Evolutionary conservation across 2,888 invertebrate species (phyloP), one percentile per base, ranked within the genome.

Genomic region (Proisotoma minuta): DNA sequence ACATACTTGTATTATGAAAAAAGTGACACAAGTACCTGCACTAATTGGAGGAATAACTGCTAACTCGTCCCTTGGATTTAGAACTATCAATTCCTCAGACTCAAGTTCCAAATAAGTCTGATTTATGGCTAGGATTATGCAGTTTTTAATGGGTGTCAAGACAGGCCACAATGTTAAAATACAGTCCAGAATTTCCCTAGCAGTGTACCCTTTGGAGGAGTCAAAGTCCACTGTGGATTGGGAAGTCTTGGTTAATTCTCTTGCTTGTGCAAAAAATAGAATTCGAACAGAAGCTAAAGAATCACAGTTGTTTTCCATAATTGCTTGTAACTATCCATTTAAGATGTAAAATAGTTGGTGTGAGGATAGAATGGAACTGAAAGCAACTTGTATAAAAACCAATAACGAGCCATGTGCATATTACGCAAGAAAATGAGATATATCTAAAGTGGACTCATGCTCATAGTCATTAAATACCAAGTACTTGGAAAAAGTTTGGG

Each of bases 41-140:
- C 95, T 95, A 56, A 97, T 81, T 0, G 96, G 96, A 57, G 96
- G 96, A 76, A 97, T 95, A 15, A 96, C 83, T 66, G 95, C 96
- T 66, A 96, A 83, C 78, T 86, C 88, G 81, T 95, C 94, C 66
- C 84, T 85, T 26, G 84, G 80, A 40, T 81, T 81, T 4, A 91
- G 78, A 23, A 79, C 76, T 40, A 89, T 77, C 43, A 79, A 77
- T 39, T 79, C 77, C 34, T 81, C 79, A 1, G 82, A 68, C 8
- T 68, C 66, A 8, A 66, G 79, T 18, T 82, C 79, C 66, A 87
- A 82, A 73, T 91, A 92, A 70, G 86, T 85, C 76, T 93, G 88
- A 80, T 96, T 96, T 53, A 89, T 79, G 0, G 95, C 89, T 62
- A 96, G 75, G 43, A 94, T 84, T 40, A 94, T 78, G 75, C 82